Evolutionary conservation across 2,113 vertebrate genomes (phyloP), one percentile per base, ranked within the genome.

Genomic region (Leptodactylus fuscus): DNA sequence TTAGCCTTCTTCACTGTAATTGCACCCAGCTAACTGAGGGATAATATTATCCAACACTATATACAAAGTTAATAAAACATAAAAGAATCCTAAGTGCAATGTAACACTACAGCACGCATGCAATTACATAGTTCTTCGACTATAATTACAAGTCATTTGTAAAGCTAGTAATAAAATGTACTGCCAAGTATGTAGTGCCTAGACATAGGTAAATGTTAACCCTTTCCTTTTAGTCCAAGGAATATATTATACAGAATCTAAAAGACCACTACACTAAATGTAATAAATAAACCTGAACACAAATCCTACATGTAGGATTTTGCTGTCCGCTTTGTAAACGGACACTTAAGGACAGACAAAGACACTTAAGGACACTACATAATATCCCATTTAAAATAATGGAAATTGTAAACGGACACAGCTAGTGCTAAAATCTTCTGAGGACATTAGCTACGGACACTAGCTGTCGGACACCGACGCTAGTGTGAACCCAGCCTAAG

Each of bases 1-100:
- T 79, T 81, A 81, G 36, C 41, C 79, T 67, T 48, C 79, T 81
- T 81, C 65, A 62, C 79, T 65, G 38, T 67, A 81, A 67, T 81
- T 58, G 76, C 79, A 81, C 16, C 46, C 60, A 67, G 41, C 79
- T 65, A 27, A 81, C 16, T 48, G 24, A 67, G 38, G 41, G 24
- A 65, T 81, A 65, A 65, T 65, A 78, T 34, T 58, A 67, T 48
- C 79, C 79, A 81, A 48, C 38, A 48, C 32, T 46, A 48, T 48
- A 46, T 48, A 46, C 55, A 81, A 67, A 62, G 58, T 48, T 81
- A 65, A 46, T 18, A 65, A 65, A 62, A 65, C 79, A 65, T 81
- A 53, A 81, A 81, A 65, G n/a, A 81, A 78, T 58, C 48, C 76
- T 78, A 58, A 46, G 79, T 81, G 58, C 51, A 79, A 8, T 38